Conservation (phyloP, 2,797 vertebrate species). For the Cyprinella venusta region DNA sequence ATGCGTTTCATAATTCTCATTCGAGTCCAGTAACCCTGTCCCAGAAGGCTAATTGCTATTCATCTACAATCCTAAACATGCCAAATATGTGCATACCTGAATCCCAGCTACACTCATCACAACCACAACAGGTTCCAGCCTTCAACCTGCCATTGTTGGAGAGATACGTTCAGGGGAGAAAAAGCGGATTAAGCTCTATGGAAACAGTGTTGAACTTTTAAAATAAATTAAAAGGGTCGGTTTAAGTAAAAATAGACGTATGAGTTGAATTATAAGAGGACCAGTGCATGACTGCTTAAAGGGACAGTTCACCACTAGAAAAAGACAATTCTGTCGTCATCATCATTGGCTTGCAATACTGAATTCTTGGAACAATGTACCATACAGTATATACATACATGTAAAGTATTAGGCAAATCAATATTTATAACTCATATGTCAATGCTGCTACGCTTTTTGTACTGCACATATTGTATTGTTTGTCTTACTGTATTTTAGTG, state of each 20-base stretch:
- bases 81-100: conserved; percentile 7
- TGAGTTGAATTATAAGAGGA: not conserved
- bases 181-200: not conserved
- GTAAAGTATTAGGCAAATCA: no score
- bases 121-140: not conserved
- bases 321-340: no score
- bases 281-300: not conserved
- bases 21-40: not conserved
- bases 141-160: not conserved
- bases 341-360: no score
- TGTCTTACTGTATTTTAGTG: no score
- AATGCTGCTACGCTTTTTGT: no score
- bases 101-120: conserved; percentile 6
- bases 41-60: conserved; percentile 31
- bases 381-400: no score
- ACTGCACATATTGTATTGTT: no score
- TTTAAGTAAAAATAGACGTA: not conserved
- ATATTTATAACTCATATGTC: no score
- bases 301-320: no score
- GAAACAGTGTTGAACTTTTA: not conserved
- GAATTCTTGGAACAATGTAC: no score
- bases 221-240: not conserved
- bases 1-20: conserved; percentile 11
- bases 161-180: not conserved
- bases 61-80: conserved; percentile 27